phyloP scores from a whole-genome alignment of 1,140 invertebrate genomes.

The Pantala flavescens region DNA sequence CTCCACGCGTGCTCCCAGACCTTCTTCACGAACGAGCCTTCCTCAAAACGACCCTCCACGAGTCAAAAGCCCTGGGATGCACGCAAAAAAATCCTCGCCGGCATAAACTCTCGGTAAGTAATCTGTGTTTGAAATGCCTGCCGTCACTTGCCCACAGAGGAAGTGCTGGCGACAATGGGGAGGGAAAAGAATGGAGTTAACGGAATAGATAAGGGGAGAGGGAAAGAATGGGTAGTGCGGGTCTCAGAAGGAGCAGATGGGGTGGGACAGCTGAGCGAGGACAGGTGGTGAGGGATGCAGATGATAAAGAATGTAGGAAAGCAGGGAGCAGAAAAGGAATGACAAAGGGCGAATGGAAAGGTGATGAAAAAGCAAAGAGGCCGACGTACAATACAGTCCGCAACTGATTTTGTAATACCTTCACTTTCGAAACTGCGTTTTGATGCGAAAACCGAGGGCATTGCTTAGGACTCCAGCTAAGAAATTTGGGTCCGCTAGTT shows the following conservation, averaged over 20 bases:
- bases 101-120: slow-evolving; percentile 21
- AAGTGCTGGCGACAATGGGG: background rate
- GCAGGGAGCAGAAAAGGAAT: too few species aligned
- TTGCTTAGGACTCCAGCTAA: too few species aligned
- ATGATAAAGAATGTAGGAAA: too few species aligned
- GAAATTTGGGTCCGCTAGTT: too few species aligned
- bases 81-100: slow-evolving; percentile 14
- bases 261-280: background rate
- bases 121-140: background rate
- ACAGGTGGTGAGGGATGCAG: too few species aligned
- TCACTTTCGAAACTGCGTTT: too few species aligned
- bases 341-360: too few species aligned
- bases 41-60: slow-evolving; percentile 7
- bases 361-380: too few species aligned
- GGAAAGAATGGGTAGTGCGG: background rate
- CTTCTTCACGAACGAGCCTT: slow-evolving; percentile 21
- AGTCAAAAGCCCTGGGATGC: slow-evolving; percentile 8
- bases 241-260: background rate
- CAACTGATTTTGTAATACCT: too few species aligned
- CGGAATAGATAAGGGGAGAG: background rate
- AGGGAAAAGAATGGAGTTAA: background rate
- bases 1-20: slow-evolving; percentile 13
- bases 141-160: slow-evolving; percentile 18
- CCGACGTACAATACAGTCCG: too few species aligned
- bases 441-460: too few species aligned